Evolutionary conservation across 2,113 vertebrate species (phyloP).

Genomic region (Laticauda laticaudata): DNA sequence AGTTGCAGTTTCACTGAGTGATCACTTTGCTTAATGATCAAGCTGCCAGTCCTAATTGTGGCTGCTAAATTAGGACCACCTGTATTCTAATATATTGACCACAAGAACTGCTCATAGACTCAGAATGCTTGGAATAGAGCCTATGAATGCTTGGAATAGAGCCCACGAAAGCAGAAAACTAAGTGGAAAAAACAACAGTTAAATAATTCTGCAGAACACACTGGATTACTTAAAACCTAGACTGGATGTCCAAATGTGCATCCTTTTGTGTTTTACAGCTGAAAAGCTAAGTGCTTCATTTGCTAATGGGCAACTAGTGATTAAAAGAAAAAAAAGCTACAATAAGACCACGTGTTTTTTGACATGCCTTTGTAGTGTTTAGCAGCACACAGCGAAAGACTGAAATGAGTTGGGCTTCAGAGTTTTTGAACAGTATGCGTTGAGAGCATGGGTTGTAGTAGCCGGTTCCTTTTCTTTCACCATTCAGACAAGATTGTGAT

Average conservation of each 20-base stretch:
- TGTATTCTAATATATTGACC: not conserved
- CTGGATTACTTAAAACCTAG: not conserved
- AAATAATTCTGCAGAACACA: not conserved
- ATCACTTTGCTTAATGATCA: not conserved
- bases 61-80: not conserved
- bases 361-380: slow-evolving; percentile 73
- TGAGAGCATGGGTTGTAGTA: slow-evolving; percentile 54
- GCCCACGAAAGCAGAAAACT: not conserved
- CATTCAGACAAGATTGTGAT: not conserved
- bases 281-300: not conserved
- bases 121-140: not conserved
- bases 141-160: not conserved
- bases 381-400: slow-evolving; percentile 80
- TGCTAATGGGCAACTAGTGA: not conserved
- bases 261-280: not conserved
- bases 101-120: not conserved
- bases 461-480: not conserved
- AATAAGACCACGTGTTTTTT: not conserved
- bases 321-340: not conserved
- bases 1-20: not conserved
- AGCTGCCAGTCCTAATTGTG: not conserved
- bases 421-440: slow-evolving; percentile 81
- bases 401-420: slow-evolving; percentile 77
- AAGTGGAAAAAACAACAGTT: not conserved
- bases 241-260: not conserved